Base-by-base conservation (phyloP, 2,113 vertebrate genomes). In the Plecotus auritus region DNA sequence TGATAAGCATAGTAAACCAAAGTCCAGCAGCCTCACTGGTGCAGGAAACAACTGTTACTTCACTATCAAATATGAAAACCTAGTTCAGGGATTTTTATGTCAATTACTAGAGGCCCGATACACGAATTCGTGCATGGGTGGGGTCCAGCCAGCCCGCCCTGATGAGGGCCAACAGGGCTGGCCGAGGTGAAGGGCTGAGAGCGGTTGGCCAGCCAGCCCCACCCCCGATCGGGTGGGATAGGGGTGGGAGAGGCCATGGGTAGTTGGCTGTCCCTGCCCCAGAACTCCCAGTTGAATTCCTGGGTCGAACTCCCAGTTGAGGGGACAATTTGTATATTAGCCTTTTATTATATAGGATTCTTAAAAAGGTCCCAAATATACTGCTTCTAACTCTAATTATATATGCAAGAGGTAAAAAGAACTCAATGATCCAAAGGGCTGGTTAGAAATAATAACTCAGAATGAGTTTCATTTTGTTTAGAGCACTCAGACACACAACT, bases 41-140 rank as follows among this genome's bases (percentile, higher is more conserved):
- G 47, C 10, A 67, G 2, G 85, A 49, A 93, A 74, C 22, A 61
- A 64, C 20, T 3, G 4, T 10, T 59, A 87, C 54, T 90, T 92
- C n/a, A 94, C 49, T 51, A 74, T 82, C 61, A 94, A 80, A 91
- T 66, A 88, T 11, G 45, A 16, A 93, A 67, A 90, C 67, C 20
- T 85, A 94, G 23, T 86, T 37, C 22, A 28, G 61, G 59, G 59
- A 16, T 76, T 74, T 92, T 95, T 72, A 66, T 66, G 12, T 70
- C 49, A 87, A 81, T 23, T 54, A 18, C 51, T 54, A 54, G 51
- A 54, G 6, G 6, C 17, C 51, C 1, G 51, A 17, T 54, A 54
- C 51, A 54, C 18, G 6, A 54, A 54, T 56, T 6, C 20, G 5
- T 56, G 20, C 54, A 56, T 56, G 54, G 51, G 54, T 56, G 54